These are phyloP conservation scores for Aix galericulata DNA, from an alignment of 2,113 vertebrate genomes.

Conservation along the genomic window DNA sequence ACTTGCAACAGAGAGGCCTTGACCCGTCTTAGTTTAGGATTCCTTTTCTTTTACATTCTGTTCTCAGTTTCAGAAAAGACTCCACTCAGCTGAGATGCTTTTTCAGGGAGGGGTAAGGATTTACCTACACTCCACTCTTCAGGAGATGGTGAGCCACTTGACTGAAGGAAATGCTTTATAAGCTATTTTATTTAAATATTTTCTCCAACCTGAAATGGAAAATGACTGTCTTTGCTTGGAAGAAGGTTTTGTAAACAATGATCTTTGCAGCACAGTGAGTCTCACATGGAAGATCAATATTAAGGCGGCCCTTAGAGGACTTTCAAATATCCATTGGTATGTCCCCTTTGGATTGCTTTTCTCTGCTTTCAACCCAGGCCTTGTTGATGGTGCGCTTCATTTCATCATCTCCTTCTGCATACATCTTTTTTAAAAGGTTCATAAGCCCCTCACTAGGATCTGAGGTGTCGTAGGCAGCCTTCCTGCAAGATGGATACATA, in stretches of 20 bases:
- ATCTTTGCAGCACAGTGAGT: slow-evolving; percentile 64
- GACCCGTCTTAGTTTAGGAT: neutral
- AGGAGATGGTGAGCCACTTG: slow-evolving; percentile 34
- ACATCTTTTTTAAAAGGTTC: slow-evolving; percentile 96
- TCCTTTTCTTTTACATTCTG: neutral
- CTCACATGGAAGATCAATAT: slow-evolving; percentile 64
- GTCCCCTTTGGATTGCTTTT: slow-evolving; percentile 90
- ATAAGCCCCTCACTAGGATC: slow-evolving; percentile 95
- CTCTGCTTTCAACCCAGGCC: slow-evolving; percentile 95
- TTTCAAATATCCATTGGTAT: slow-evolving; percentile 84
- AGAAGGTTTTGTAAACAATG: slow-evolving; percentile 69
- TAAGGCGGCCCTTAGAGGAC: slow-evolving; percentile 48
- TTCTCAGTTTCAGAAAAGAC: neutral
- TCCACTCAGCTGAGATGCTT: neutral
- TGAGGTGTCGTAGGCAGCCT: slow-evolving; percentile 85
- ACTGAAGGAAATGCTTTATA: slow-evolving; percentile 55
- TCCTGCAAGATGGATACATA: slow-evolving; percentile 73
- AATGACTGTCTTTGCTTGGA: slow-evolving; percentile 68
- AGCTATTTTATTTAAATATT: slow-evolving; percentile 77
- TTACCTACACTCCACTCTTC: neutral
- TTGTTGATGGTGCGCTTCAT: slow-evolving; percentile 99
- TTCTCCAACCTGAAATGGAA: slow-evolving; percentile 73
- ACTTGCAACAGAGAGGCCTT: neutral
- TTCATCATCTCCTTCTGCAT: slow-evolving; percentile 94
- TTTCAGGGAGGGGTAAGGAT: neutral